Evolutionary conservation across 2,113 vertebrate genomes (phyloP), one percentile per base, ranked within the genome.

Genomic region (Pachyramphus minor): DNA sequence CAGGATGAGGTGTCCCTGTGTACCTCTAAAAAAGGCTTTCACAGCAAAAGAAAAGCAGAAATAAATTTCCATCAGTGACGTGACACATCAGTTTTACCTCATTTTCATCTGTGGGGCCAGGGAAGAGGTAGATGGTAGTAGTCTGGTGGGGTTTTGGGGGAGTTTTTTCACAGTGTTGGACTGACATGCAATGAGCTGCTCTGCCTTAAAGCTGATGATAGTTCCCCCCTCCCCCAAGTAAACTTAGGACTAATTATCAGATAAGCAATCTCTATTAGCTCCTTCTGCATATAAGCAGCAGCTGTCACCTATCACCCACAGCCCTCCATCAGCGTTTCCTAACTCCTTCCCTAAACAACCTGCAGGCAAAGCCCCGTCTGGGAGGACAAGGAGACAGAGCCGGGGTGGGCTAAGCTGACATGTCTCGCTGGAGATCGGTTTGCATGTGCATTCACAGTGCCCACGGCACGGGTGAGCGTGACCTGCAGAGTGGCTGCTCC

Each of bases 201-300:
- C 62, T 82, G 56, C 63, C 37, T 84, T 78, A 73, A 77, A 93
- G 56, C 90, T 42, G 44, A 71, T 37, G 44, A 64, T 49, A 80
- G 66, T 10, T 66, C 13, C 37, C 87, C 87, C 77, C 59, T 78
- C 87, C 90, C 55, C 74, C 83, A 88, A 68, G 73, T 75, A 89
- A 94, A 93, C 56, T 45, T 47, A 94, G 85, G 78, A 10, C 44
- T 80, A 75, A 87, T 78, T 86, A 94, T 72, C 88, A 87, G 84
- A 87, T 66, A 93, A 53, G 81, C n/a, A 93, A 84, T 59, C 56
- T 59, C 56, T 96, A 78, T 82, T 79, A 78, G 42, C 71, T 93
- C 62, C 81, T 87, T 67, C 80, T 87, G 37, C 82, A 83, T 52
- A 60, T 60, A 83, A 50, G 55, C 85, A 74, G 92, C 37, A 95